Base-by-base conservation (phyloP, 2,888 invertebrate genomes). In the Conomelus anceps region DNA sequence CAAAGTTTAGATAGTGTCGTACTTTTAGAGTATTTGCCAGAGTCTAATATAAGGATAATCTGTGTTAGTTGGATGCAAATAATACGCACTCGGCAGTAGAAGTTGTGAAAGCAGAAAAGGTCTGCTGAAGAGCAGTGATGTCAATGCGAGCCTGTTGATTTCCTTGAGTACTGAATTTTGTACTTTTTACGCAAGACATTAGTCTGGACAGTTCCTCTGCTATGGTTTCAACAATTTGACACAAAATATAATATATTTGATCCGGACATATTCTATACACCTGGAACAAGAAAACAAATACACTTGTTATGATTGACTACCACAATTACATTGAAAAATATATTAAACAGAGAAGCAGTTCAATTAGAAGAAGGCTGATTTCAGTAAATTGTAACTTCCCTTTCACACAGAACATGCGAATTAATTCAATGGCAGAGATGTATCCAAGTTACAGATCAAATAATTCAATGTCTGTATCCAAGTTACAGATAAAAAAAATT, bases 191-290 rank as follows among this genome's bases (percentile, higher is more conserved):
- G 93, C 97, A 97, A 63, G 96, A 96, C 94, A 98, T 97, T 17
- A 99, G 95, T 17, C 99, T 95, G 85, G 97, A 96, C 90, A 99
- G 94, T 94, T 99, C 99, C 94, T 99, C 98, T 91, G 97, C 97
- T 90, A 99, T 97, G 0, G 97, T 98, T 94, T 98, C 97, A 86
- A 98, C 96, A 91, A 99, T 97, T 92, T 96, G 96, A 22, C 96
- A 95, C 86, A 96, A 92, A 34, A 96, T 95, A 91, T 96, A 95
- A 23, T 96, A 95, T 91, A 98, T 95, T 93, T 98, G 95, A 23
- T 96, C 95, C 0, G 97, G 96, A 6, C 97, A 97, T 7, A 97
- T 96, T 90, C 96, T 95, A 93, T 96, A 96, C 89, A 97, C 96
- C 97, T 97, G 92, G n/a, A 92, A 87, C 3, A 34, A 87, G 1